Evolutionary conservation across 2,888 invertebrate genomes (phyloP), one percentile per base, ranked within the genome.

Genomic region (Drosophila cracens): DNA sequence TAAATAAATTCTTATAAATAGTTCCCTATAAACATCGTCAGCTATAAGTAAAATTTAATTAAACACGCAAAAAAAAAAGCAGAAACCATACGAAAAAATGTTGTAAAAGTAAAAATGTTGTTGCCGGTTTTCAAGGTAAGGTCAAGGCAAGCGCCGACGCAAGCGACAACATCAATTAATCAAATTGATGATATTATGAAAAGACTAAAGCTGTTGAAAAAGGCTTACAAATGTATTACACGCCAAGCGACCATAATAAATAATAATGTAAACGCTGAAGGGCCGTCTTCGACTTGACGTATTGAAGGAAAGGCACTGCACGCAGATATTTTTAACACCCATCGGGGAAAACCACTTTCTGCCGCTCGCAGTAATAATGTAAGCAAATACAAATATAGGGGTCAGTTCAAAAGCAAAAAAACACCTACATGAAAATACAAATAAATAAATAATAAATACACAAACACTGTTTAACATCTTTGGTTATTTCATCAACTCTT

Each of bases 91-190:
- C 33, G 25, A 57, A 60, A 54, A 48, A 33, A 56, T 60, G 72
- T 68, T 87, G 89, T 85, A 78, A 81, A 88, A 88, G 79, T 77
- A 82, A 88, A 64, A 70, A 82, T 69, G 57, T 80, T 54, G 65
- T 60, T 63, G 74, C 31, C 62, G 56, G 27, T 68, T 58, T 64
- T 59, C 84, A 90, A 89, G 84, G 90, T 89, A 87, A 90, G 90
- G 87, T 87, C 87, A 87, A 87, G 87, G 87, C 64, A 67, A 89
- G 57, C 74, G 71, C 46, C 71, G 70, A 90, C 86, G 86, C 76
- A 83, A 81, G 58, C 67, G 70, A 68, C 65, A 74, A 68, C 48
- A 75, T 58, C 74, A 87, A 87, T 84, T 85, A 74, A 84, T 89
- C 88, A 84, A 65, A 54, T n/a, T 36, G 2, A 38, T 11, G 40